These are phyloP conservation scores for Percina caprodes DNA, from an alignment of 2,113 vertebrate genomes.

Conservation along the genomic window DNA sequence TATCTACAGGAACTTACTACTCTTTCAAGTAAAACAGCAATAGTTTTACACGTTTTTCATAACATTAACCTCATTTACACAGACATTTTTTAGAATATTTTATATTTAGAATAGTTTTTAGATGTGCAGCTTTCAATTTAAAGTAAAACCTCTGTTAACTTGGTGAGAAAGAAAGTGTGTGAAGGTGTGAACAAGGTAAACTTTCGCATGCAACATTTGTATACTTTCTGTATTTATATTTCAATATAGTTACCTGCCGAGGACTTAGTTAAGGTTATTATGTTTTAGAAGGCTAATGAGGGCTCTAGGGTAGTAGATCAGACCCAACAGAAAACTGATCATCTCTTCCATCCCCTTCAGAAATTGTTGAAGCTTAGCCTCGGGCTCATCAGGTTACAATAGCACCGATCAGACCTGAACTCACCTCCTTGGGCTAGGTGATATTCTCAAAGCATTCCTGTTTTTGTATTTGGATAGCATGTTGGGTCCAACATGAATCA, in stretches of 20 bases:
- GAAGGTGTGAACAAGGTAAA: not conserved
- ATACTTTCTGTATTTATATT: not conserved
- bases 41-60: not conserved
- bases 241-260: not conserved
- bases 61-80: not conserved
- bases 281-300: not conserved
- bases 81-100: not conserved
- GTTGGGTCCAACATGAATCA: slow-evolving; percentile 49
- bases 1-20: slow-evolving; percentile 6
- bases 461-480: slow-evolving; percentile 58
- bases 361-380: slow-evolving; percentile 67
- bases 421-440: slow-evolving; percentile 60
- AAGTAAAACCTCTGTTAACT: not conserved
- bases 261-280: not conserved
- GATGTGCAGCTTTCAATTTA: not conserved
- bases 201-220: slow-evolving; percentile 5
- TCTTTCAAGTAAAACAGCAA: not conserved
- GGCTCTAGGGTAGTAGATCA: slow-evolving; percentile 38
- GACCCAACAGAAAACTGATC: slow-evolving; percentile 42
- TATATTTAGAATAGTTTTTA: not conserved
- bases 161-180: not conserved
- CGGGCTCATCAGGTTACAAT: slow-evolving; percentile 79
- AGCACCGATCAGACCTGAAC: slow-evolving; percentile 62
- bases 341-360: slow-evolving; percentile 70
- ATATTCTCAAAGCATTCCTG: slow-evolving; percentile 69